These are phyloP conservation scores for Anthopleura xanthogrammica DNA, from an alignment of 92 coral and sea anemone genomes.

Conservation along the genomic window DNA sequence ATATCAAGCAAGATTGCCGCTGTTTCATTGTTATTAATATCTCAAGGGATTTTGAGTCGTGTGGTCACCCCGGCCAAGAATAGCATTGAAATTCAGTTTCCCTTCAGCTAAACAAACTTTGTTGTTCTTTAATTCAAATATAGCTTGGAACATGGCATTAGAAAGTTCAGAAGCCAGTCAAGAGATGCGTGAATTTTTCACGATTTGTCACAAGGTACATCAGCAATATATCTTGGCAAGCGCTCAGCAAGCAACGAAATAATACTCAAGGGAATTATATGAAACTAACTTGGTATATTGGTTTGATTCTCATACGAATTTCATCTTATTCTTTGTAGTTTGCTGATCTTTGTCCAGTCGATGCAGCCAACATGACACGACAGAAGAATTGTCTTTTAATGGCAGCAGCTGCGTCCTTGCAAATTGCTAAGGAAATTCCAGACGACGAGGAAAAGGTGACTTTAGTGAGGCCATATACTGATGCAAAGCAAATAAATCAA, in stretches of 20 bases:
- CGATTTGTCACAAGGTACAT: slow-evolving; percentile 74
- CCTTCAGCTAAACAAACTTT: too few species aligned
- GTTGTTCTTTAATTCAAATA: background rate
- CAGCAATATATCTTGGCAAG: background rate
- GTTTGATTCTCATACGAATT: too few species aligned
- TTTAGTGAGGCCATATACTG: background rate
- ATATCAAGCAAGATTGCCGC: too few species aligned
- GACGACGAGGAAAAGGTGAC: slow-evolving; percentile 60
- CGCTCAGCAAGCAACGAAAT: too few species aligned
- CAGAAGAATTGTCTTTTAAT: slow-evolving; percentile 92
- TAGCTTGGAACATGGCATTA: slow-evolving; percentile 98
- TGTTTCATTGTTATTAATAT: too few species aligned
- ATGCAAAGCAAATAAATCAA: too few species aligned
- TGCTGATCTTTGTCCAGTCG: slow-evolving; percentile 85
- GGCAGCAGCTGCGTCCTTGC: slow-evolving; percentile 85
- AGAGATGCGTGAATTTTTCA: slow-evolving; percentile 75
- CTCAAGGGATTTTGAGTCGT: too few species aligned
- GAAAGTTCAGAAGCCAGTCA: slow-evolving; percentile 64
- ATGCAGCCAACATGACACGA: slow-evolving; percentile 64
- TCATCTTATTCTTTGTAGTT: slow-evolving; percentile 47
- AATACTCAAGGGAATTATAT: background rate
- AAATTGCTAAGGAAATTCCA: slow-evolving; percentile 57
- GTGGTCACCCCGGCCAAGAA: too few species aligned
- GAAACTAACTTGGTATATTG: too few species aligned
- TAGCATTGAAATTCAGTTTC: too few species aligned